These are phyloP conservation scores for Sisor rabdophorus DNA, from an alignment of 2,113 vertebrate species.

Conservation along the genomic window DNA sequence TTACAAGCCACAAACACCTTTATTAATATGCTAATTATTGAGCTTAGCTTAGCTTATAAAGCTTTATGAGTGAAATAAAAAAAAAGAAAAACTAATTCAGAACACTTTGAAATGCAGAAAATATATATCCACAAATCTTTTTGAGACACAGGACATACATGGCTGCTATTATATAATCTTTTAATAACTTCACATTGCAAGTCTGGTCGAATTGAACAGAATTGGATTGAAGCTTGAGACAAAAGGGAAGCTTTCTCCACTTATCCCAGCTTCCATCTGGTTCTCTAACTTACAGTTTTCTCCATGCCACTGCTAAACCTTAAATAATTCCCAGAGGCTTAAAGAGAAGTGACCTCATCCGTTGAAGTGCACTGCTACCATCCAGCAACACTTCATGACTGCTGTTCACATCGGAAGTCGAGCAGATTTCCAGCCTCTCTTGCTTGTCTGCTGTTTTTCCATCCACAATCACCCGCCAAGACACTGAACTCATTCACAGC, in stretches of 20 bases:
- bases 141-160: no score
- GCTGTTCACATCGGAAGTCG: conserved; percentile 46
- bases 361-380: conserved; percentile 51
- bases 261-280: conserved; percentile 1
- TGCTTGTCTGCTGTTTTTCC: conserved; percentile 39
- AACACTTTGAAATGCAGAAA: no score
- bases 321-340: conserved; percentile 13
- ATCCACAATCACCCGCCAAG: conserved; percentile 34
- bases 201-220: background rate
- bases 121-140: no score
- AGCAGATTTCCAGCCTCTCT: conserved; percentile 38
- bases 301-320: conserved; percentile 27
- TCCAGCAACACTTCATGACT: conserved; percentile 68
- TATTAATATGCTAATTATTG: no score
- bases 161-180: background rate
- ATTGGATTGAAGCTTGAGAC: background rate
- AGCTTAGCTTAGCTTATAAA: no score
- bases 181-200: background rate
- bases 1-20: no score
- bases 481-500: conserved; percentile 43
- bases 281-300: background rate
- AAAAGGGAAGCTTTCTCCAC: background rate
- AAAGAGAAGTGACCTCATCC: conserved; percentile 55
- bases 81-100: no score
- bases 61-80: no score